Percentiles rank a stretch among this genome's conserved stretches.
phyloP scores from a whole-genome alignment of 1,140 invertebrate genomes.

The Augochlora pura region DNA sequence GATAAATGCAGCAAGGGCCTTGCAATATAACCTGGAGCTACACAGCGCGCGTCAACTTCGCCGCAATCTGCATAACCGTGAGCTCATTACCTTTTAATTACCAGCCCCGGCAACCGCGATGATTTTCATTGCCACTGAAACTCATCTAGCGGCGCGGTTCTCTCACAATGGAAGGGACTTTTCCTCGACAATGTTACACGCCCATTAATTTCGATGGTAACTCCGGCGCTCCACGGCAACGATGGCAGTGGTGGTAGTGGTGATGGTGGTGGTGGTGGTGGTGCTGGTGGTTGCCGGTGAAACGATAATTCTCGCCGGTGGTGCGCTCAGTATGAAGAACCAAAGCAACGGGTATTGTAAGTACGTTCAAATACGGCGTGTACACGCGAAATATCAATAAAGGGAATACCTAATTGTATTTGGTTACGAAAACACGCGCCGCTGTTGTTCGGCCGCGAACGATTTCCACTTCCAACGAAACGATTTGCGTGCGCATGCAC shows the following conservation, averaged over 20 bases:
- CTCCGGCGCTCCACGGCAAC: constrained; percentile 10
- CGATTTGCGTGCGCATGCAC: too few relatives aligned
- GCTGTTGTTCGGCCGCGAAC: neutral
- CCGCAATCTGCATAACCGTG: constrained; percentile 58
- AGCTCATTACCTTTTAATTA: constrained; percentile 68
- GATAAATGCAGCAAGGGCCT: constrained; percentile 29
- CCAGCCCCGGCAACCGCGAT: constrained; percentile 44
- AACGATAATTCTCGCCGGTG: constrained; percentile 47
- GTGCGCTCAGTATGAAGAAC: constrained; percentile 6
- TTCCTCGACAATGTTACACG: constrained; percentile 49
- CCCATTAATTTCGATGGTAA: constrained; percentile 58
- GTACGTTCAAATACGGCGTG: constrained; percentile 32
- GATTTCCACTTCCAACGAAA: neutral
- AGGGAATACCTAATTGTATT: constrained; percentile 36
- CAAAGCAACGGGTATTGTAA: constrained; percentile 28
- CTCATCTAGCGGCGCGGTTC: constrained; percentile 41
- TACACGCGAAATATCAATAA: constrained; percentile 47
- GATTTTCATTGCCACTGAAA: constrained; percentile 64
- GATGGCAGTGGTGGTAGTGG: too few relatives aligned
- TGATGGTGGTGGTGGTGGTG: too few relatives aligned
- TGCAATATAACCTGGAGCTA: constrained; percentile 27
- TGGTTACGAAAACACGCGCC: neutral
- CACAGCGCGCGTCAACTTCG: constrained; percentile 44
- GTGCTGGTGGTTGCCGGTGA: constrained; percentile 13
- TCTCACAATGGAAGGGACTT: constrained; percentile 56